Evolutionary conservation across 2,888 invertebrate species (phyloP), one percentile per base, ranked within the genome.

Genomic region (Salticus scenicus): DNA sequence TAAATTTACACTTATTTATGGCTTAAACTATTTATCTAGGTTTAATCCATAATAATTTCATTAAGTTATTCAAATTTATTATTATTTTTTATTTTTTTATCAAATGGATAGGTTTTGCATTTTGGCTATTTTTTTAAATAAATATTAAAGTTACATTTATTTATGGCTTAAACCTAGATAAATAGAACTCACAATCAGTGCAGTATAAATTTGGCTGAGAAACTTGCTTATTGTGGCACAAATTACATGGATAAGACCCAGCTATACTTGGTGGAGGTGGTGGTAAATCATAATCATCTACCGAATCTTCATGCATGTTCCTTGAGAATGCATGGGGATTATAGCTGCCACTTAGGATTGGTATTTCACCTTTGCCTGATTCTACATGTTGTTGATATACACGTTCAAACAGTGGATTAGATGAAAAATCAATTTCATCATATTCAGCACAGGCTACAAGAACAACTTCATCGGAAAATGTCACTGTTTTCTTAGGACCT

Each of bases 401-500:
- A 81, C 97, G 93, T 90, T 97, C 96, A 88, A 97, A 91, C 83
- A 97, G 96, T 0, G 97, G 97, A 92, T 97, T 97, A 0, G 97
- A 96, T 90, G 97, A 96, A 90, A 96, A 96, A 88, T 96, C 96
- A 87, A 96, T 96, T 91, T 96, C 96, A 90, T 97, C 96, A 89
- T 97, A 97, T 90, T 97, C 97, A 0, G 97, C 96, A 0, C 97
- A 97, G 4, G 97, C 97, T 14, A 97, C 97, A 79, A 97, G 92
- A 87, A 97, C 97, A 0, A 98, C 97, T 92, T 97, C 96, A 91
- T 97, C 97, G 90, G 97, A 97, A 91, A 98, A 98, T 0, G 97
- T 97, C 4, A 98, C 98, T 82, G 96, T 96, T 91, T 98, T 98
- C 93, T 97, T 97, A 12, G 82, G 42, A 14, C 79, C 80, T 41